These are phyloP conservation scores for Prinia subflava DNA, from an alignment of 2,113 vertebrate genomes.

Conservation along the genomic window DNA sequence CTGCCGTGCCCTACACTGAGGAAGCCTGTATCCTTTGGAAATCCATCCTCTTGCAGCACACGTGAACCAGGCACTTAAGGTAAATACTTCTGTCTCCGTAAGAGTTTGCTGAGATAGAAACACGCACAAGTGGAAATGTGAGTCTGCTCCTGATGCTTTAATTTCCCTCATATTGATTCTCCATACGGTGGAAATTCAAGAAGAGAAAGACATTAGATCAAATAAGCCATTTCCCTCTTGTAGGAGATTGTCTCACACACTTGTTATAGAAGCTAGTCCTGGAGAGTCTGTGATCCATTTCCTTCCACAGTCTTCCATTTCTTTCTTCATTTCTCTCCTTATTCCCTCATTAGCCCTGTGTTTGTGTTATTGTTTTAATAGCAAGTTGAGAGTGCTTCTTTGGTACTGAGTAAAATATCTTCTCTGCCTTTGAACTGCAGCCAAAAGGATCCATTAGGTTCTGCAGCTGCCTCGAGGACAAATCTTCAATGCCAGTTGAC, in stretches of 20 bases:
- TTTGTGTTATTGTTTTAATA: slow-evolving; percentile 36
- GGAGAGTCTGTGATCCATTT: slow-evolving; percentile 39
- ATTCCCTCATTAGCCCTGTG: background rate
- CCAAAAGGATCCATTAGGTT: background rate
- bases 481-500: background rate
- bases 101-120: slow-evolving; percentile 26
- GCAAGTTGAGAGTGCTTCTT: slow-evolving; percentile 1
- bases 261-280: slow-evolving; percentile 18
- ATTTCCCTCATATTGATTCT: slow-evolving; percentile 59
- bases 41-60: background rate
- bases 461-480: background rate
- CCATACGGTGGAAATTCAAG: slow-evolving; percentile 48
- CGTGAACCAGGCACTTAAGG: slow-evolving; percentile 47
- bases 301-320: background rate
- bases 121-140: slow-evolving; percentile 55
- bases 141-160: slow-evolving; percentile 47
- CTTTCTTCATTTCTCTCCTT: slow-evolving; percentile 38
- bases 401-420: background rate
- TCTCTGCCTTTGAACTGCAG: background rate
- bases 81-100: slow-evolving; percentile 22
- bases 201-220: slow-evolving; percentile 55
- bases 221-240: slow-evolving; percentile 54
- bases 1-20: slow-evolving; percentile 91
- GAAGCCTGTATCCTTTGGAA: slow-evolving; percentile 94
- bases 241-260: slow-evolving; percentile 39